These are phyloP conservation scores for Pristionchus maxplancki DNA, from an alignment of 2,888 invertebrate genomes.

Conservation along the genomic window DNA sequence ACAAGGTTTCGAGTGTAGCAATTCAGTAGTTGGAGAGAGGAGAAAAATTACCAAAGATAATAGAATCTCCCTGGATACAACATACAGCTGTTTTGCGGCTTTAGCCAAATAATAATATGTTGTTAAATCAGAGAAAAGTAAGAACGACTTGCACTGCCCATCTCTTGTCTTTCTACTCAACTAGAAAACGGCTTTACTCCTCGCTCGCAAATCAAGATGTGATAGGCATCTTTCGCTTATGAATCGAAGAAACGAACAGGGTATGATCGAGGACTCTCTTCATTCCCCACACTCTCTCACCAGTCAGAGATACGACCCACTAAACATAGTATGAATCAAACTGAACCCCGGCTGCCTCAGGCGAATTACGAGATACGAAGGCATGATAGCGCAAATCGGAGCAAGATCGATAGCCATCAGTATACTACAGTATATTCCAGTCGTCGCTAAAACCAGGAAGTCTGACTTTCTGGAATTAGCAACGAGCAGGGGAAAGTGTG, in stretches of 20 bases:
- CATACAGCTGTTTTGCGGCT: too few relatives aligned
- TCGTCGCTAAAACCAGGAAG: conserved; percentile 10
- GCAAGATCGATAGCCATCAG: not conserved
- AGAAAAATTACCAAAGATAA: too few relatives aligned
- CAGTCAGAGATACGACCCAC: not conserved
- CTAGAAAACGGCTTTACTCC: conserved; percentile 8
- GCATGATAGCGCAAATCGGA: not conserved
- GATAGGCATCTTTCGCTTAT: conserved; percentile 12
- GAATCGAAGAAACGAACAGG: not conserved
- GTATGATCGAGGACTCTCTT: not conserved
- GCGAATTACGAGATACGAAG: not conserved
- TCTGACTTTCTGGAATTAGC: not conserved
- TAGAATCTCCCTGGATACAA: too few relatives aligned
- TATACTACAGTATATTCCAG: not conserved
- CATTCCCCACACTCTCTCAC: not conserved
- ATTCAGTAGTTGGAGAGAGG: too few relatives aligned
- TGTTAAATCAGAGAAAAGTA: too few relatives aligned
- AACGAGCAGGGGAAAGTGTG: not conserved
- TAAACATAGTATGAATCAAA: not conserved
- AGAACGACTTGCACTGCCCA: not conserved
- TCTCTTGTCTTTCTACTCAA: not conserved
- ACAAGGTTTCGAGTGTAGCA: too few relatives aligned
- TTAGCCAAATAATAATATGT: too few relatives aligned
- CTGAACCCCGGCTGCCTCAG: not conserved
- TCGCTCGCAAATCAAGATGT: not conserved